phyloP scores from a whole-genome alignment of 1,140 invertebrate genomes.

The Ectropis grisescens region DNA sequence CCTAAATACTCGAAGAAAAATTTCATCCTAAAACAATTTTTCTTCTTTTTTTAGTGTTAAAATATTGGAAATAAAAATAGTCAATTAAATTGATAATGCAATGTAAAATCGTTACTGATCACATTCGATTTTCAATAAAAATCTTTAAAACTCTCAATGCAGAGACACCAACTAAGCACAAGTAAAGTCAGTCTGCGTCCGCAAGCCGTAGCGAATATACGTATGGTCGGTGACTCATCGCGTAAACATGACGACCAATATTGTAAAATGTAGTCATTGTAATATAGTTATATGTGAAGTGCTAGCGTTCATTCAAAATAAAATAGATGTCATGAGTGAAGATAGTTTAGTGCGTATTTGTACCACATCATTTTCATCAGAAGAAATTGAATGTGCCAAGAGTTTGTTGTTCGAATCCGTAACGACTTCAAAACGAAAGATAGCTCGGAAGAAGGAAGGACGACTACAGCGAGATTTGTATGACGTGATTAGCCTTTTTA shows the following conservation, averaged over 20 bases:
- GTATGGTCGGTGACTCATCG: constrained; percentile 1
- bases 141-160: too few relatives aligned
- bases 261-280: constrained; percentile 5
- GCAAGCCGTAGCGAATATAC: not conserved
- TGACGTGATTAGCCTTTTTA: constrained; percentile 5
- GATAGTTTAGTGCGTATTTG: constrained; percentile 3
- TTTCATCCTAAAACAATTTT: too few relatives aligned
- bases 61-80: too few relatives aligned
- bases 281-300: constrained; percentile 8
- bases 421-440: constrained; percentile 3
- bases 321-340: constrained; percentile 6
- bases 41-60: too few relatives aligned
- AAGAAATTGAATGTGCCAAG: constrained; percentile 4
- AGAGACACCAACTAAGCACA: too few relatives aligned
- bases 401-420: constrained; percentile 6
- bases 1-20: too few relatives aligned
- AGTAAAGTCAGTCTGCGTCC: not conserved
- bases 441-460: constrained; percentile 3
- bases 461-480: constrained; percentile 3
- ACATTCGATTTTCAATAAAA: too few relatives aligned
- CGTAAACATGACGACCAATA: not conserved
- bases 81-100: too few relatives aligned
- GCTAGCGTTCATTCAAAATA: constrained; percentile 7
- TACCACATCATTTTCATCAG: not conserved
- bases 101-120: too few relatives aligned